Percentiles rank a stretch among this genome's conserved stretches.
These are phyloP conservation scores for Oryzias curvinotus DNA, from an alignment of 2,113 vertebrate genomes.

Conservation along the genomic window DNA sequence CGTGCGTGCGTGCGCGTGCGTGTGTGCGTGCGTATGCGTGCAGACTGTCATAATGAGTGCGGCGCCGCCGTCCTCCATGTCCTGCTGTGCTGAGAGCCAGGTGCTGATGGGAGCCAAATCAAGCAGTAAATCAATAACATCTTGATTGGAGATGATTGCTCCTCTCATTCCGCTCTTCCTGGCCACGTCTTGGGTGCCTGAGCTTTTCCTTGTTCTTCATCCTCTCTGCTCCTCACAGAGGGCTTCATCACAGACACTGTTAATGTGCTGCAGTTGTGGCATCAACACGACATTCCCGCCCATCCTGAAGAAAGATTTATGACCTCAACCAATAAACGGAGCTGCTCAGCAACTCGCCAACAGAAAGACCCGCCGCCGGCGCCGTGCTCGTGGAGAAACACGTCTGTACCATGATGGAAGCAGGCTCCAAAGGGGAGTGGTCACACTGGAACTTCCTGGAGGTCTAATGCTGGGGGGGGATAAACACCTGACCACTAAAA, in stretches of 20 bases:
- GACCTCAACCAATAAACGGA: too few species aligned
- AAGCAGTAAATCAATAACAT: constrained; percentile 69
- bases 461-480: too few species aligned
- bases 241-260: constrained; percentile 24
- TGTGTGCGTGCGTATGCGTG: constrained; percentile 18
- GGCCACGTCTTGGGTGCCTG: constrained; percentile 47
- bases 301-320: too few species aligned
- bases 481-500: too few species aligned
- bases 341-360: too few species aligned
- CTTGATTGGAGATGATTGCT: constrained; percentile 73
- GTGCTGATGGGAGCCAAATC: constrained; percentile 57
- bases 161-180: constrained; percentile 48
- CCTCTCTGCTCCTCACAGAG: constrained; percentile 26
- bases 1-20: constrained; percentile 1
- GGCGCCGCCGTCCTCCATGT: constrained; percentile 39
- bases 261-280: too few species aligned
- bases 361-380: too few species aligned
- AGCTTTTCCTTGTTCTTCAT: constrained; percentile 40
- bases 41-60: constrained; percentile 24
- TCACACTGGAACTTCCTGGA: too few species aligned
- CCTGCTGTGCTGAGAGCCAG: constrained; percentile 72
- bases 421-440: too few species aligned
- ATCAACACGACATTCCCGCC: too few species aligned
- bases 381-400: too few species aligned
- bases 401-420: too few species aligned